Evolutionary conservation across 2,888 invertebrate genomes (phyloP).

Genomic region (Nezara viridula): DNA sequence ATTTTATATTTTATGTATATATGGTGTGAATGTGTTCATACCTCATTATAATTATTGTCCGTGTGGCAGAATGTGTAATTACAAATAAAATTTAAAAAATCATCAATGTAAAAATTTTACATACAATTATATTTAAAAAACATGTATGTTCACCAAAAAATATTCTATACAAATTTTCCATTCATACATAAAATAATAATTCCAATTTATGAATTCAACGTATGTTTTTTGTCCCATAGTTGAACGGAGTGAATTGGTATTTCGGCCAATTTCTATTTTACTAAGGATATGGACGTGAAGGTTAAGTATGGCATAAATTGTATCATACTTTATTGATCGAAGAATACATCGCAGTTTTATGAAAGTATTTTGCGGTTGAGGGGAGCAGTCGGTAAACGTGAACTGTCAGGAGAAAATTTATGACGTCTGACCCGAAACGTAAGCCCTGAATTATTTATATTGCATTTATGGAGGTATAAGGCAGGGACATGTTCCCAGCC

Average conservation of each 20-base stretch:
- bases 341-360: slow-evolving; percentile 40
- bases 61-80: too few species aligned
- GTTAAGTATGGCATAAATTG: slow-evolving; percentile 16
- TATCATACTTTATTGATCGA: slow-evolving; percentile 1
- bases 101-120: too few species aligned
- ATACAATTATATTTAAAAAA: too few species aligned
- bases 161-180: too few species aligned
- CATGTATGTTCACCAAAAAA: too few species aligned
- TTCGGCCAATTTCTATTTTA: not conserved
- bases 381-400: slow-evolving; percentile 11
- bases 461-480: slow-evolving; percentile 41
- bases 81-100: too few species aligned
- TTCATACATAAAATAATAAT: too few species aligned
- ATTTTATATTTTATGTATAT: too few species aligned
- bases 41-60: too few species aligned
- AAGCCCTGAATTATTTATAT: slow-evolving; percentile 45
- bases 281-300: not conserved
- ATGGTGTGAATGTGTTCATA: too few species aligned
- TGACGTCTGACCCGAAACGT: slow-evolving; percentile 31
- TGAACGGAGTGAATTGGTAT: not conserved
- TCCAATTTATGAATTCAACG: too few species aligned
- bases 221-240: not conserved
- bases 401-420: slow-evolving; percentile 46
- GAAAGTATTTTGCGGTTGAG: slow-evolving; percentile 17
- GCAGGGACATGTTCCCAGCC: not conserved